Conservation (phyloP, 2,113 vertebrate species). For the Seriola quinqueradiata region DNA sequence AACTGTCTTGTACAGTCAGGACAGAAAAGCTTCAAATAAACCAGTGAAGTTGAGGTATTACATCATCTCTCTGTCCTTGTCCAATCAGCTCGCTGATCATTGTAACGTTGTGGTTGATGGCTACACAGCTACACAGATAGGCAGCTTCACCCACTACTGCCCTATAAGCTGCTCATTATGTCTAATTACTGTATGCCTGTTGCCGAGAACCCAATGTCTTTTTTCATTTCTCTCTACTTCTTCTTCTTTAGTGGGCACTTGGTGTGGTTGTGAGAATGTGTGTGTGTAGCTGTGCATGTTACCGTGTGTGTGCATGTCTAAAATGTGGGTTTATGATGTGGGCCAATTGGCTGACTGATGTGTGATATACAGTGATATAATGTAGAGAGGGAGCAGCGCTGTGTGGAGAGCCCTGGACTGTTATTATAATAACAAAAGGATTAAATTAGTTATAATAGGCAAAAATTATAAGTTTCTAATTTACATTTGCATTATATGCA, state of each 20-base stretch:
- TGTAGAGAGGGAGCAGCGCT: too few species aligned
- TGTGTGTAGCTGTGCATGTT: constrained; percentile 3
- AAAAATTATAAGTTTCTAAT: neutral
- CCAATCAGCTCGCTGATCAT: neutral
- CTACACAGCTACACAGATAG: neutral
- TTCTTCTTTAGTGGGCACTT: constrained; percentile 4
- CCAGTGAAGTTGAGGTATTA: neutral
- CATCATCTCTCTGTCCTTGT: neutral
- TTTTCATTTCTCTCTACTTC: neutral
- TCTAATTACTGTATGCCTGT: constrained; percentile 8
- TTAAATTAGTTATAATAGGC: neutral
- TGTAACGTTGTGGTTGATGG: neutral
- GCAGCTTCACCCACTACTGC: constrained; percentile 20
- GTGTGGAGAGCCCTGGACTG: neutral
- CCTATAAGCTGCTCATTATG: constrained; percentile 13
- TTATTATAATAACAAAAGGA: neutral
- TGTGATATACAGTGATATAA: too few species aligned
- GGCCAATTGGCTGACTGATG: too few species aligned
- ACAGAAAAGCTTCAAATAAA: neutral
- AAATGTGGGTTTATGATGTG: neutral
- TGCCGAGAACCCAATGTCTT: neutral
- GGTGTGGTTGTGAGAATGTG: neutral
- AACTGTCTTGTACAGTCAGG: neutral
- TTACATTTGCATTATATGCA: neutral
- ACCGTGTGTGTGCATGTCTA: neutral